A percentile compares a stretch with the other conserved stretches of the same genome.
These are phyloP conservation scores for Nothobranchius kuhntae DNA, from an alignment of 2,113 vertebrate genomes.

Conservation along the genomic window DNA sequence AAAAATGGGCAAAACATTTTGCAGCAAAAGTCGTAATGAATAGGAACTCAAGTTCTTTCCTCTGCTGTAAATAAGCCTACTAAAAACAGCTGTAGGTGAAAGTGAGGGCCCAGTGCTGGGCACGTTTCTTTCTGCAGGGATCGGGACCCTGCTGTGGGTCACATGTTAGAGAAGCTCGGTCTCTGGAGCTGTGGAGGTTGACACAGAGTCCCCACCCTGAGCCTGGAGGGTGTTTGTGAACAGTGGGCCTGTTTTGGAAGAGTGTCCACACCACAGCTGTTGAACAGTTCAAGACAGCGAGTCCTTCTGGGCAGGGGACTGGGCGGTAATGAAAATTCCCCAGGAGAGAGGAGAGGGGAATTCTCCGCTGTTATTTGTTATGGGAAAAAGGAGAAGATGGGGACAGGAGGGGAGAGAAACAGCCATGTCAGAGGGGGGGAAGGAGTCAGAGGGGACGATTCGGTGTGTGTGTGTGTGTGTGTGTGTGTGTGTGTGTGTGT, in stretches of 20 bases:
- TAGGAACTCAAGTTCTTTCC: not conserved
- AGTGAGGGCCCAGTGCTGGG: conserved; percentile 31
- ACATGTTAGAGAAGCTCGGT: conserved; percentile 49
- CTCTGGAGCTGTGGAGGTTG: conserved; percentile 60
- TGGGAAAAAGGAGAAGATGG: conserved; percentile 78
- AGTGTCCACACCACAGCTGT: conserved; percentile 77
- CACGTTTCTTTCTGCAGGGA: conserved; percentile 43
- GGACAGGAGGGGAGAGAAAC: conserved; percentile 66
- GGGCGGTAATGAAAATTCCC: conserved; percentile 79
- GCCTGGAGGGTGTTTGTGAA: conserved; percentile 70
- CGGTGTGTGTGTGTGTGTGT: conserved; percentile 25
- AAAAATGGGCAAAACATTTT: not conserved
- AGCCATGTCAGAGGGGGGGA: conserved; percentile 60
- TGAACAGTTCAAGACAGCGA: conserved; percentile 76
- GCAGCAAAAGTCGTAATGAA: conserved; percentile 5
- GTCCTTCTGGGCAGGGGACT: conserved; percentile 74
- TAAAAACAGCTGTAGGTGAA: not conserved
- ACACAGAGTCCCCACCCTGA: conserved; percentile 71
- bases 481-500: conserved; percentile 27
- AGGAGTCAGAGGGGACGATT: conserved; percentile 46
- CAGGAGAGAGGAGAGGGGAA: conserved; percentile 74
- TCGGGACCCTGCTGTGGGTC: conserved; percentile 43
- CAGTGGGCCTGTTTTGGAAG: conserved; percentile 74
- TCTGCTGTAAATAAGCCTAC: conserved; percentile 4
- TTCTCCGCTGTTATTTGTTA: conserved; percentile 82